Evolutionary conservation across 2,888 invertebrate species (phyloP), one percentile per base, ranked within the genome.

Genomic region (Pheosia gnoma): DNA sequence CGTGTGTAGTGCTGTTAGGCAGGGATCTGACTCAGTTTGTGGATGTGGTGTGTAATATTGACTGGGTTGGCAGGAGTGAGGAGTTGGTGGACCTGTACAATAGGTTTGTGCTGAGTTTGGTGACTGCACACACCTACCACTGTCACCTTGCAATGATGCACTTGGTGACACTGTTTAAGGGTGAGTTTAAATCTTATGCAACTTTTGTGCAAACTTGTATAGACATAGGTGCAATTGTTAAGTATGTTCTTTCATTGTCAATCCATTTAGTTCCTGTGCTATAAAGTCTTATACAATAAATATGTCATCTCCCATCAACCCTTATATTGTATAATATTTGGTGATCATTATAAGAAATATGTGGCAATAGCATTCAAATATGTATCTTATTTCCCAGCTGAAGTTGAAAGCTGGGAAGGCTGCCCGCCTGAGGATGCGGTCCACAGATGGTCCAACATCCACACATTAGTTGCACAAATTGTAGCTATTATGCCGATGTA

Each of bases 371-470:
- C 39, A 39, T 5, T 39, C 39, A 39, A 41, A 41, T 41, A 6
- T 41, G 41, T 41, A 5, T 41, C 5, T 10, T 45, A 57, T 59
- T 69, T 86, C 83, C 78, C 84, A 81, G 95, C 86, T 58, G 91
- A 92, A 61, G 84, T 84, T 37, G 94, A 94, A 55, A 96, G 96
- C 94, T 89, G 94, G 80, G 93, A 95, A 74, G 95, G 95, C 8
- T 85, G 83, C 58, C 96, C 96, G 3, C 87, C 90, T 10, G 90
- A 94, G 59, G 91, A 93, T 64, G 94, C 95, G 60, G 85, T 94
- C 39, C 82, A 85, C 54, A 94, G 93, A 78, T 95, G 96, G 86
- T 93, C 95, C 59, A 94, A 96, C 74, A 88, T 96, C 5, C 98
- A 98, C 72, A 83, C 84, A 55, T 69, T 91, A 38, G 91, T 94